Evolutionary conservation across 2,113 vertebrate species (phyloP).

Genomic region (Tinamus guttatus): DNA sequence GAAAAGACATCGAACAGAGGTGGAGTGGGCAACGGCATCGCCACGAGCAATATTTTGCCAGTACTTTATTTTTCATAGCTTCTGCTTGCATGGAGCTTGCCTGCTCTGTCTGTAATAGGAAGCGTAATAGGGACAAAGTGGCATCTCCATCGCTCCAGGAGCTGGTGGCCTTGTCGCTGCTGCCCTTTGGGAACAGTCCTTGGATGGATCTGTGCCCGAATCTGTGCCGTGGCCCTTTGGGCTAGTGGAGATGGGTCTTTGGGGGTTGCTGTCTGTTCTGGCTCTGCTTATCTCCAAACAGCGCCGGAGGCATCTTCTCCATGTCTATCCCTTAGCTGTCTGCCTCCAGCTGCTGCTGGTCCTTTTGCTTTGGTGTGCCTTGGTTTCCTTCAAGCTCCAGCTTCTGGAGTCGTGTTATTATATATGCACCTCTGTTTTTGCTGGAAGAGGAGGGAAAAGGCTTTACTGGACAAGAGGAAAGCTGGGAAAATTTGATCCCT

Average conservation of each 20-base stretch:
- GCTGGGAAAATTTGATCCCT: not conserved
- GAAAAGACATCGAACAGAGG: not conserved
- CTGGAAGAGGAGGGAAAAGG: not conserved
- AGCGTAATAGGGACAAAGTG: not conserved
- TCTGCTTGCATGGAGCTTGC: not conserved
- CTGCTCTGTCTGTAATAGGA: not conserved
- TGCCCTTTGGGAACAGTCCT: not conserved
- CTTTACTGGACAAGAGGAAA: not conserved
- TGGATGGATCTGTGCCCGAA: no score
- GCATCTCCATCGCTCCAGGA: not conserved
- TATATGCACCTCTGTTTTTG: not conserved
- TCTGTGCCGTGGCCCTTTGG: not conserved
- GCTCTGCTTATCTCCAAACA: not conserved
- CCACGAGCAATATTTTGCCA: not conserved
- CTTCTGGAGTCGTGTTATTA: not conserved
- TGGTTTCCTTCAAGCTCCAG: not conserved
- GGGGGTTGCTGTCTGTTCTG: not conserved
- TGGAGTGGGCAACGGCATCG: accelerated
- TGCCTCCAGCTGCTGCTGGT: not conserved
- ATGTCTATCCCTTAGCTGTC: not conserved
- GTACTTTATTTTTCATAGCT: not conserved
- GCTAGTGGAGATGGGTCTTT: not conserved
- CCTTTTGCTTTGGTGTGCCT: not conserved
- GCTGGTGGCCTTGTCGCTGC: not conserved
- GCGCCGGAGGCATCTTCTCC: not conserved